Percentiles rank a stretch among this genome's conserved stretches.
Evolutionary conservation across 2,113 vertebrate species (phyloP).

Genomic region (Mastomys natalensis): DNA sequence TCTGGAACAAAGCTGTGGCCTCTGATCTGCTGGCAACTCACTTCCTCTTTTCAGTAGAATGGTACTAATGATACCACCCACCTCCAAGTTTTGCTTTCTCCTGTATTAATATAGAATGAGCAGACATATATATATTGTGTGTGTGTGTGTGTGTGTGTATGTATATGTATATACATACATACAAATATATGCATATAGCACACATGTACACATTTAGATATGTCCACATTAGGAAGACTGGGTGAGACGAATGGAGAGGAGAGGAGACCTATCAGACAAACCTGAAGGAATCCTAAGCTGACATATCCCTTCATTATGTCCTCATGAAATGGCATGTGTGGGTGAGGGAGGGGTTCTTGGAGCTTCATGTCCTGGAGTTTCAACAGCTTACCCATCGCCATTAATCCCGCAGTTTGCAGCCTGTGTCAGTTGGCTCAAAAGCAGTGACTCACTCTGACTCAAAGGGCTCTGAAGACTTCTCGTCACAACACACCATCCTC

Average conservation of each 20-base stretch:
- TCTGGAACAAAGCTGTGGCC: not conserved
- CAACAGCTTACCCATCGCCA: conserved; percentile 23
- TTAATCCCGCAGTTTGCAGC: not conserved
- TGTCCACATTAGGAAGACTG: not conserved
- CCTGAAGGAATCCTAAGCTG: not conserved
- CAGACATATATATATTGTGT: not conserved
- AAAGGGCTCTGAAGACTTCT: not conserved
- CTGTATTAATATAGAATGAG: not conserved
- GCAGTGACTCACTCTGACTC: conserved; percentile 40
- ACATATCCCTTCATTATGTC: not conserved
- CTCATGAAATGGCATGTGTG: not conserved
- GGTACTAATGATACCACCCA: not conserved
- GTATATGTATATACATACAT: too few species aligned
- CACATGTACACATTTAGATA: not conserved
- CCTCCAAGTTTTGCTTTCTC: not conserved
- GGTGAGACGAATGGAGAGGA: not conserved
- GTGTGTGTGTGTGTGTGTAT: too few species aligned
- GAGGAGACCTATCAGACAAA: not conserved
- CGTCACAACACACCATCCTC: not conserved
- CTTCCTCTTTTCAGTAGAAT: not conserved
- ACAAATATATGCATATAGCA: not conserved
- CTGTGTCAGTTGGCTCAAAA: not conserved
- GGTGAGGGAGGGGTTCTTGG: not conserved
- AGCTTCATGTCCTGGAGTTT: not conserved
- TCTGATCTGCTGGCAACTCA: not conserved